phyloP scores from a whole-genome alignment of 2,797 vertebrate genomes.

The Prunella strophiata region DNA sequence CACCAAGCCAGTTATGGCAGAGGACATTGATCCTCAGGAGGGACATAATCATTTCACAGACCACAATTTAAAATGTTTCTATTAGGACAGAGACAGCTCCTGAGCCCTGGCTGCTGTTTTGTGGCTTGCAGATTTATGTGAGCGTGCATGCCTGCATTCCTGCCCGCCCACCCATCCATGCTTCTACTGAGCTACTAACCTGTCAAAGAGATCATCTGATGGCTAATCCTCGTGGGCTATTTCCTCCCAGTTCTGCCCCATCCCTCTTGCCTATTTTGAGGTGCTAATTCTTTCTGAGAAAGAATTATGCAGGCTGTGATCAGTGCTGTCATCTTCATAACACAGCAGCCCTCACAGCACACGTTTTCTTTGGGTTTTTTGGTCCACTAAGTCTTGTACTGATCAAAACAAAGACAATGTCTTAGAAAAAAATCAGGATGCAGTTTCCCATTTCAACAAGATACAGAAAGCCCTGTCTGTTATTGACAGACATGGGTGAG shows the following conservation, averaged over 20 bases:
- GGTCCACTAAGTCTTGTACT: neutral
- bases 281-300: neutral
- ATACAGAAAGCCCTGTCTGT: neutral
- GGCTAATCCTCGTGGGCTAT: neutral
- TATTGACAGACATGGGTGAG: neutral
- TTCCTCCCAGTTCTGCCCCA: neutral
- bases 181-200: neutral
- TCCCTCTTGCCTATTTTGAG: neutral
- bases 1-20: neutral
- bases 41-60: neutral
- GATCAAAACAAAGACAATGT: neutral
- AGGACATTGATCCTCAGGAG: neutral
- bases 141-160: no score
- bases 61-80: neutral
- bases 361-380: accelerated
- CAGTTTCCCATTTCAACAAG: neutral
- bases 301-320: neutral
- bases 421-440: neutral
- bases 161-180: accelerated
- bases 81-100: neutral
- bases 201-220: neutral
- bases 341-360: neutral
- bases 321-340: neutral
- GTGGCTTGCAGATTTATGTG: neutral
- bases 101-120: neutral